Evolutionary conservation across 2,797 vertebrate genomes (phyloP).

Genomic region (Sternotherus odoratus): DNA sequence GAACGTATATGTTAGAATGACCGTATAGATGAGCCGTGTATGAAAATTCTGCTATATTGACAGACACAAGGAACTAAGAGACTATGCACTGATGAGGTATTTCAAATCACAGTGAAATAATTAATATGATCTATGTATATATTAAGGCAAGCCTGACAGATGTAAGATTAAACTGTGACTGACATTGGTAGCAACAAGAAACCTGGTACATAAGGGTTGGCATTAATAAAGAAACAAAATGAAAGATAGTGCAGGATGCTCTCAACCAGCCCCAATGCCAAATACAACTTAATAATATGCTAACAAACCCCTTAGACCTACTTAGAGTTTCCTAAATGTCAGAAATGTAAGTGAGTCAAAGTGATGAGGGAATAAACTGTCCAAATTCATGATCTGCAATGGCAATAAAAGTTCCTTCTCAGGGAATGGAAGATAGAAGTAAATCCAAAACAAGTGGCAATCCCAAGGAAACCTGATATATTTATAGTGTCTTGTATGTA

Average conservation of each 20-base stretch:
- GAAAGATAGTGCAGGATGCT: background rate
- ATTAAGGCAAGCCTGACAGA: background rate
- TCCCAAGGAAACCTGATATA: background rate
- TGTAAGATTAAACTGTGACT: background rate
- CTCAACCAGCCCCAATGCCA: background rate
- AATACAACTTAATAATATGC: background rate
- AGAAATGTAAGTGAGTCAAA: background rate
- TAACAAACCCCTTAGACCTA: background rate
- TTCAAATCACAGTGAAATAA: background rate
- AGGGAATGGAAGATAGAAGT: background rate
- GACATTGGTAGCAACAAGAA: background rate
- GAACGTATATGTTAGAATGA: accelerated
- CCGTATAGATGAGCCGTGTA: background rate
- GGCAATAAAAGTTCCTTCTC: background rate
- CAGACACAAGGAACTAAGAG: background rate
- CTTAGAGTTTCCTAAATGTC: background rate
- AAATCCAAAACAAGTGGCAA: background rate
- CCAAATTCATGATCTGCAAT: background rate
- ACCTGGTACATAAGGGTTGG: background rate
- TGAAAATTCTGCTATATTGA: background rate
- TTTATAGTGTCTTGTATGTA: background rate
- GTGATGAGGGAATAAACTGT: background rate
- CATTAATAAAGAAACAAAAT: background rate
- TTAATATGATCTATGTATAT: background rate
- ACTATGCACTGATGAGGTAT: background rate